A percentile compares a stretch with the other conserved stretches of the same genome.
Evolutionary conservation across 1,140 invertebrate genomes (phyloP).

Genomic region (Drosophila serrata): DNA sequence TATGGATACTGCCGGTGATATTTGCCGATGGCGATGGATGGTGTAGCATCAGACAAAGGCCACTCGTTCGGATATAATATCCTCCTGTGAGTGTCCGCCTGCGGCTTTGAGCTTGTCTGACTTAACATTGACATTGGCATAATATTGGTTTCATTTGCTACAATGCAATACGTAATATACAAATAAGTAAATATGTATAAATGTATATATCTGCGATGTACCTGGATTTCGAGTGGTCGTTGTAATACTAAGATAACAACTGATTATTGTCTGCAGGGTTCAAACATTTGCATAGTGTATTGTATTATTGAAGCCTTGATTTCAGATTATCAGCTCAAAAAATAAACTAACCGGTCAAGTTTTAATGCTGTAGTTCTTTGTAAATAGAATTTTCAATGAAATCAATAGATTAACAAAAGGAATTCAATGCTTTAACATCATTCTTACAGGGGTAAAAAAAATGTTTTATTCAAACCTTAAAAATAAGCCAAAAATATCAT

Average conservation of each 20-base stretch:
- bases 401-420: too few relatives aligned
- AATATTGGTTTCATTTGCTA: conserved; percentile 47
- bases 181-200: conserved; percentile 36
- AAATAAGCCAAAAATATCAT: too few relatives aligned
- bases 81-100: conserved; percentile 34
- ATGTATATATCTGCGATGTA: conserved; percentile 8
- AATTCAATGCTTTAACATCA: too few relatives aligned
- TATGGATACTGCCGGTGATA: conserved; percentile 31
- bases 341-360: too few relatives aligned
- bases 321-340: too few relatives aligned
- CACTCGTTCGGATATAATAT: conserved; percentile 36
- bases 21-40: conserved; percentile 29
- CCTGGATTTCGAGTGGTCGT: background rate
- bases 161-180: conserved; percentile 45
- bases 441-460: too few relatives aligned
- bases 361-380: too few relatives aligned
- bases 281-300: conserved; percentile 31
- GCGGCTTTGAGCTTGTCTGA: conserved; percentile 22
- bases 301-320: too few relatives aligned
- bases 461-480: too few relatives aligned
- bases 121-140: conserved; percentile 47
- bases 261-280: conserved; percentile 9
- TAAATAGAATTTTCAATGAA: too few relatives aligned
- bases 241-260: conserved; percentile 34
- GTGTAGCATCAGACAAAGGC: conserved; percentile 37